These are phyloP conservation scores for Heliothis peltigera DNA, from an alignment of 2,888 invertebrate genomes.

Conservation along the genomic window DNA sequence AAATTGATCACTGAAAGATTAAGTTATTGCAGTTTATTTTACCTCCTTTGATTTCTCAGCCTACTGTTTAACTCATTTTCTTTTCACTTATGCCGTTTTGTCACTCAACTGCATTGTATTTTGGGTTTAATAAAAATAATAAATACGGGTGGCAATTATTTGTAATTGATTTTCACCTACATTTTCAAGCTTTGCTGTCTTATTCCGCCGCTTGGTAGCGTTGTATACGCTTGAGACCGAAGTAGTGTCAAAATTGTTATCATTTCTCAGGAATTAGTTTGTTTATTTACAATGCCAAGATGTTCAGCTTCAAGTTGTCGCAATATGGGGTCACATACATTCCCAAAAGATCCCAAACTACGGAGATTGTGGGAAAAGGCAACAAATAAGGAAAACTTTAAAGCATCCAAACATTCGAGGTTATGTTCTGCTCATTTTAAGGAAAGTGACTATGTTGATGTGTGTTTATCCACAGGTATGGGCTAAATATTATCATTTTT, in stretches of 20 bases:
- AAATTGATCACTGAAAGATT: background rate
- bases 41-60: background rate
- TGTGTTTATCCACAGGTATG: slow-evolving; percentile 38
- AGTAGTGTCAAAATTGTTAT: slow-evolving; percentile 27
- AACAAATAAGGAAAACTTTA: slow-evolving; percentile 41
- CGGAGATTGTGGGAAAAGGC: slow-evolving; percentile 46
- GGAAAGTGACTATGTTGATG: slow-evolving; percentile 34
- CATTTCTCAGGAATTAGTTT: slow-evolving; percentile 1
- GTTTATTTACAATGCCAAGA: slow-evolving; percentile 39
- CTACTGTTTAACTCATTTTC: background rate
- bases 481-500: background rate
- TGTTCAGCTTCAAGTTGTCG: slow-evolving; percentile 46
- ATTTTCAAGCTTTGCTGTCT: slow-evolving; percentile 6
- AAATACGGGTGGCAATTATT: slow-evolving; percentile 30
- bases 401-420: slow-evolving; percentile 49
- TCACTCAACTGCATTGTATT: background rate
- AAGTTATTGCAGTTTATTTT: background rate
- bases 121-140: background rate
- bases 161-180: slow-evolving; percentile 7
- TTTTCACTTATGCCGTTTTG: background rate
- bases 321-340: slow-evolving; percentile 49
- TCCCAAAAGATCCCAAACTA: slow-evolving; percentile 43
- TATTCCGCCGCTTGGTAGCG: slow-evolving; percentile 38
- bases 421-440: slow-evolving; percentile 53
- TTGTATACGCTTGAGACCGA: slow-evolving; percentile 48